phyloP scores from a whole-genome alignment of 2,113 vertebrate species.

The Numida meleagris region DNA sequence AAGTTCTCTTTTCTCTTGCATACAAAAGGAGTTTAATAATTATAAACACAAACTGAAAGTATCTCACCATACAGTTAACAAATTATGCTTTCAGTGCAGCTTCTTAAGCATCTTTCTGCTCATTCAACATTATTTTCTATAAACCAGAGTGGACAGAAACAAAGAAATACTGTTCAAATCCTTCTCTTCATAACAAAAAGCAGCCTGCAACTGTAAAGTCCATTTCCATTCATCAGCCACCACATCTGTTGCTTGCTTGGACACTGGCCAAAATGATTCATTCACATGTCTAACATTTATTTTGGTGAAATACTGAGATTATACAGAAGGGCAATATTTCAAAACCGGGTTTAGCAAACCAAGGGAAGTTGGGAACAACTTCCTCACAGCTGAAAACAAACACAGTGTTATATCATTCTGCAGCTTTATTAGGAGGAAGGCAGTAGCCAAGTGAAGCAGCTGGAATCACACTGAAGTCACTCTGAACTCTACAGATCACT shows the following conservation, averaged over 20 bases:
- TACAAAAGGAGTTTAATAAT: background rate
- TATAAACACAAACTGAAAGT: background rate
- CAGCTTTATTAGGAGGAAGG: conserved; percentile 69
- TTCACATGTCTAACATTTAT: conserved; percentile 59
- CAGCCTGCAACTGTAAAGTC: conserved; percentile 30
- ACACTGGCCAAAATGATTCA: conserved; percentile 63
- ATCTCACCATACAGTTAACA: background rate
- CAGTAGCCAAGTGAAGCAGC: conserved; percentile 52
- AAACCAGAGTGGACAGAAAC: conserved; percentile 36
- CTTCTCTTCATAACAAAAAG: conserved; percentile 39
- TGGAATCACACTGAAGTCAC: conserved; percentile 29
- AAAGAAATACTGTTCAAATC: conserved; percentile 35
- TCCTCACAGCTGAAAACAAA: conserved; percentile 59
- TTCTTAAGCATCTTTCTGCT: conserved; percentile 41
- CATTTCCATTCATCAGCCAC: conserved; percentile 64
- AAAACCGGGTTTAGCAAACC: conserved; percentile 52
- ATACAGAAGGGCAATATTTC: conserved; percentile 51
- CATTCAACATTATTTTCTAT: conserved; percentile 60
- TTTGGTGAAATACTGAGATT: conserved; percentile 55
- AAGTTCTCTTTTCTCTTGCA: background rate
- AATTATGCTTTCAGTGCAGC: conserved; percentile 4
- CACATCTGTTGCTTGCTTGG: conserved; percentile 64
- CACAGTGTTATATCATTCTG: conserved; percentile 44
- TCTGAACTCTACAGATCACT: conserved; percentile 46
- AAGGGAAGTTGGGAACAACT: conserved; percentile 66